Evolutionary conservation across 2,113 vertebrate species (phyloP), one percentile per base, ranked within the genome.

Genomic region (Lucifuga dentata): DNA sequence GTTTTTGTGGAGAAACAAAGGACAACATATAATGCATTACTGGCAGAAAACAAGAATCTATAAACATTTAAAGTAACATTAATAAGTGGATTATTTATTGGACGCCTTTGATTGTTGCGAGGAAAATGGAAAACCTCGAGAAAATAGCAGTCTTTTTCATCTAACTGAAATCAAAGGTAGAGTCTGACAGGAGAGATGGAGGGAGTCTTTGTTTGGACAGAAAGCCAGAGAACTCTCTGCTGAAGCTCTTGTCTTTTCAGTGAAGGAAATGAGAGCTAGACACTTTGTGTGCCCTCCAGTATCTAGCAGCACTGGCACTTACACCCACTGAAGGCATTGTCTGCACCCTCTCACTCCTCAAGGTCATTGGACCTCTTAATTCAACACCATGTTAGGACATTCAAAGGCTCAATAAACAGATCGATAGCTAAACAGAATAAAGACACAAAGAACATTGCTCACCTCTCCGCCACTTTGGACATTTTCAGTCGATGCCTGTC

Each of bases 391-490:
- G 78, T 85, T 56, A n/a, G 80, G 50, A 65, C 26, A 60, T 86
- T 88, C 77, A 90, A 85, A 61, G 65, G 83, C 75, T 85, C 71
- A 80, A 84, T 82, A 85, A 83, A 81, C 72, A 66, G 65, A 77
- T 88, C 81, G 50, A 92, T 91, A 50, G 24, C 77, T 80, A 78
- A 80, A 89, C 59, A 81, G 74, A 82, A 86, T 79, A 69, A 77
- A 86, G 82, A 76, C 44, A 50, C 43, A 51, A 41, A 73, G 52
- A 69, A 69, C 52, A 72, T 61, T 19, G 84, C 94, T 75, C 92
- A 99, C 97, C 97, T 97, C 86, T 99, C 97, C 75, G 97, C 97
- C 90, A 99, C 97, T 93, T 99, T 99, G 86, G 97, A 99, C 96
- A 98, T 98, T 95, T 99, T 99, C 95, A 99, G 96, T 90, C 97